Percentiles rank a stretch among this genome's conserved stretches.
Evolutionary conservation across 1,140 invertebrate species (phyloP).

Genomic region (Wasmannia auropunctata): DNA sequence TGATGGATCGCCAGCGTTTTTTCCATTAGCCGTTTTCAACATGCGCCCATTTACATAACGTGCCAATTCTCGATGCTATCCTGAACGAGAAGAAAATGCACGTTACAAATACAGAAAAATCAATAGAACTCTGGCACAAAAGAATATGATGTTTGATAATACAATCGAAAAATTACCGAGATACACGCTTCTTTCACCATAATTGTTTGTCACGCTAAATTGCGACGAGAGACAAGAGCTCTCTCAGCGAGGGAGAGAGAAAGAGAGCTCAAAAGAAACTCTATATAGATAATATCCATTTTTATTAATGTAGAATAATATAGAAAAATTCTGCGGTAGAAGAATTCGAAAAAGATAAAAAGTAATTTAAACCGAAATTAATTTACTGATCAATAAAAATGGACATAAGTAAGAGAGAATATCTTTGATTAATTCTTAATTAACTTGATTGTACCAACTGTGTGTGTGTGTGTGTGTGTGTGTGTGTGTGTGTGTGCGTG

Average conservation of each 20-base stretch:
- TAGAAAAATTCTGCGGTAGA: too few species aligned
- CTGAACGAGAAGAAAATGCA: not conserved
- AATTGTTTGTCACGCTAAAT: not conserved
- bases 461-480: too few species aligned
- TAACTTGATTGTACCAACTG: not conserved
- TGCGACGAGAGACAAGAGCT: not conserved
- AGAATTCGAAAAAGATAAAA: too few species aligned
- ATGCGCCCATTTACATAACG: not conserved
- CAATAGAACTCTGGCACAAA: not conserved
- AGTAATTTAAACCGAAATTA: too few species aligned
- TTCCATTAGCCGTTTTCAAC: not conserved
- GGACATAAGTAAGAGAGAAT: not conserved
- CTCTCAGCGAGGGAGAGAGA: too few species aligned
- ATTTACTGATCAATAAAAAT: too few species aligned
- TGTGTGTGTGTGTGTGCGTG: too few species aligned
- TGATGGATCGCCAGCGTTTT: constrained; percentile 73
- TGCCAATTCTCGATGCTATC: not conserved
- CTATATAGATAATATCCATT: too few species aligned
- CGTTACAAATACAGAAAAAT: not conserved
- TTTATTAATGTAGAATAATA: too few species aligned
- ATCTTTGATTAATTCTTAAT: not conserved
- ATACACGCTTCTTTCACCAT: not conserved
- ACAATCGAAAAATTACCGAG: not conserved
- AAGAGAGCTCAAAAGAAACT: too few species aligned
- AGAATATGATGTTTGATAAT: not conserved